phyloP scores from a whole-genome alignment of 2,113 vertebrate genomes.

The Ovis canadensis region DNA sequence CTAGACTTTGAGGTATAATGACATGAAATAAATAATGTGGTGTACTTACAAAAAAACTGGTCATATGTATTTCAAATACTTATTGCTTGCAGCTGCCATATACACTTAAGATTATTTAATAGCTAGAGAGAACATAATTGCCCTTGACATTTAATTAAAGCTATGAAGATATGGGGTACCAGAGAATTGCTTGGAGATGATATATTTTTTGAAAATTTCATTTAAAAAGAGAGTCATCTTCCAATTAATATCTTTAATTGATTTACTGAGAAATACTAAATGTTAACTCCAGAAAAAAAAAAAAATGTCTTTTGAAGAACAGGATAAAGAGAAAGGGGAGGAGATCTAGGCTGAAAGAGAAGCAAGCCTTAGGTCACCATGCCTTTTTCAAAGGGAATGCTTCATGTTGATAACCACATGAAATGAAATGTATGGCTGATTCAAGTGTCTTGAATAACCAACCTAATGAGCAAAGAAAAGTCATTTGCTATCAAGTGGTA shows the following conservation, averaged over 20 bases:
- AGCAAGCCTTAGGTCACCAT: constrained; percentile 66
- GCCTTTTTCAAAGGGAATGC: constrained; percentile 68
- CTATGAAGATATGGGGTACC: constrained; percentile 57
- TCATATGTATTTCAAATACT: constrained; percentile 37
- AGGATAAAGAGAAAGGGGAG: constrained; percentile 44
- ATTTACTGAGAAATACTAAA: constrained; percentile 73
- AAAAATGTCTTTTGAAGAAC: constrained; percentile 69
- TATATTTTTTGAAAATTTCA: constrained; percentile 50
- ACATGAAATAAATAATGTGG: not conserved
- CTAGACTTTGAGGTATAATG: not conserved
- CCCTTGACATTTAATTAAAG: constrained; percentile 77
- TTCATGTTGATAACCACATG: constrained; percentile 70
- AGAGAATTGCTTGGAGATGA: constrained; percentile 57
- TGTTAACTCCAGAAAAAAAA: constrained; percentile 32
- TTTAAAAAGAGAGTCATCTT: constrained; percentile 56
- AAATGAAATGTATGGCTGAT: constrained; percentile 65
- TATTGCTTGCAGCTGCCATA: constrained; percentile 42
- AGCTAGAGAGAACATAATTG: constrained; percentile 60
- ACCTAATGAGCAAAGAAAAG: constrained; percentile 75
- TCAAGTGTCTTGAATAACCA: constrained; percentile 66
- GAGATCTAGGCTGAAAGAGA: constrained; percentile 60
- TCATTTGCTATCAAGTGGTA: constrained; percentile 32
- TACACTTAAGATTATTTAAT: constrained; percentile 58
- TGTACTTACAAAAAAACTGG: constrained; percentile 14
- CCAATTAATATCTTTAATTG: constrained; percentile 75